Base-by-base conservation (phyloP, 2,113 vertebrate genomes). In the Erythrocebus patas region DNA sequence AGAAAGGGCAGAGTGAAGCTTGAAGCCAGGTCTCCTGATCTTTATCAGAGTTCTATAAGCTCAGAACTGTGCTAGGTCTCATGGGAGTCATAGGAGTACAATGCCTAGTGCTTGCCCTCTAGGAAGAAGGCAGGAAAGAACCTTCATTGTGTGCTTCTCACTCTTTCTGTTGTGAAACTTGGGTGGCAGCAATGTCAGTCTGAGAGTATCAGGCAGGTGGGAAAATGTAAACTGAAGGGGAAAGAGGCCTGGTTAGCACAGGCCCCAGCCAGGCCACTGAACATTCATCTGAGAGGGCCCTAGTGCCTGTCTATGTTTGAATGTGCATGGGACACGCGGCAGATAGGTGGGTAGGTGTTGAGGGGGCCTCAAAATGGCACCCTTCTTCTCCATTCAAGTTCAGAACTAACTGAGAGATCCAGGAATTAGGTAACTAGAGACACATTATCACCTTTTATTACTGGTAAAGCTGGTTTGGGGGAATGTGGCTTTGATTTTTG, bases 401-500 rank as follows among this genome's bases (percentile, higher is more conserved):
- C 57, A 78, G 85, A 72, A 93, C 40, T 27, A 76, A 23, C 22
- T 23, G 70, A 73, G 64, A 81, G 68, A 55, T 2, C 6, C 12
- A 61, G 40, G 11, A 81, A 22, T 82, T 38, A 48, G 59, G 61
- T 16, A 50, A 22, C 35, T 48, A 66, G 91, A 89, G 66, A 73
- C 57, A 70, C 32, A 40, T 85, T 23, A 40, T 23, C 20, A 48
- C 16, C 9, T 13, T 88, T 64, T 83, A 22, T 23, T 95, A 48
- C 50, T 40, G 57, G 45, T 50, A 55, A 93, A 86, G 40, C 27
- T 93, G 79, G 66, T 66, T 52, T 94, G 61, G 40, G 43, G 13
- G 38, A 96, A 80, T 50, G 8, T 61, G 59, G 27, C 5, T 95
- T 76, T 38, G 78, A 82, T 82, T 86, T 68, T 68, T 35, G 68